These are phyloP conservation scores for Corvus cornix DNA, from an alignment of 2,113 vertebrate genomes.

Conservation along the genomic window DNA sequence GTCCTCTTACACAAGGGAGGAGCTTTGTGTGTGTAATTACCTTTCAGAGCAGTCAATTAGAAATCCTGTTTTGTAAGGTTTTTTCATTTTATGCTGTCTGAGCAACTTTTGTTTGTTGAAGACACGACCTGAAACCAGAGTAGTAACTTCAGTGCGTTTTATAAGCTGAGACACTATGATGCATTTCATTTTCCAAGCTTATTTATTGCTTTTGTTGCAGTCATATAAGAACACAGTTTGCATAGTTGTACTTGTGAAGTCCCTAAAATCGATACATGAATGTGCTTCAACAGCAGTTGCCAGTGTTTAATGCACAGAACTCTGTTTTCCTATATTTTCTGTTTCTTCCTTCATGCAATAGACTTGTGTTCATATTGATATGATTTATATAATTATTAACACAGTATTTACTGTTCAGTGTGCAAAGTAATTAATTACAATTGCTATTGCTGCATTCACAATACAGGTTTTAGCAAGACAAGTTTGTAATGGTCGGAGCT, in stretches of 20 bases:
- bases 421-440: background rate
- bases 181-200: background rate
- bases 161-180: background rate
- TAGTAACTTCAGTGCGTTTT: background rate
- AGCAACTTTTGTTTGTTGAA: background rate
- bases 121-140: background rate
- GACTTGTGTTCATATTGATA: background rate
- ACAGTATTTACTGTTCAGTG: background rate
- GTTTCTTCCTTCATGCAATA: background rate
- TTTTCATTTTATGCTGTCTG: background rate
- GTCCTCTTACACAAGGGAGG: background rate
- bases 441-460: background rate
- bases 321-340: background rate
- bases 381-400: background rate
- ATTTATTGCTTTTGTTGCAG: background rate
- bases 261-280: background rate
- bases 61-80: background rate
- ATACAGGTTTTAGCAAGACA: background rate
- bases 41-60: background rate
- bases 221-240: background rate
- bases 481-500: background rate
- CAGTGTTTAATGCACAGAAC: background rate
- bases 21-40: background rate
- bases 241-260: background rate
- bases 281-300: background rate